A percentile compares a stretch with the other conserved stretches of the same genome.
Conservation (phyloP, 2,797 vertebrate species). For the Urophycis tenuis region DNA sequence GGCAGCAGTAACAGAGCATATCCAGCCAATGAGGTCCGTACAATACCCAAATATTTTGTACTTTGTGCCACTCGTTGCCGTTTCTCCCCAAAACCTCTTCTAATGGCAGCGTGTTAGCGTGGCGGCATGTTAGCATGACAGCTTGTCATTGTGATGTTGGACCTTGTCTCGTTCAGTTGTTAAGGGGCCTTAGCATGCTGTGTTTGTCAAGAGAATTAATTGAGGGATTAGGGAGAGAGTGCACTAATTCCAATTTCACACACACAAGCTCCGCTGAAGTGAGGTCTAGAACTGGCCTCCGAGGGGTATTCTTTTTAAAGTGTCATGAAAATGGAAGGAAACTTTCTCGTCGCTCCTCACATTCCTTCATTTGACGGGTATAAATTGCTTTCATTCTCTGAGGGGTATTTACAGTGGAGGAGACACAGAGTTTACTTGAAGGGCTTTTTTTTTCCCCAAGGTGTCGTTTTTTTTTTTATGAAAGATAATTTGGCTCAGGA, state of each 20-base stretch:
- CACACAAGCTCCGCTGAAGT: slow-evolving; percentile 43
- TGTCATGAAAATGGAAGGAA: background rate
- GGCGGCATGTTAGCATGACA: background rate
- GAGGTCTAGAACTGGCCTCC: slow-evolving; percentile 40
- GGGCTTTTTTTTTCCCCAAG: no score
- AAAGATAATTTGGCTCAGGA: background rate
- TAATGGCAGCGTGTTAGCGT: background rate
- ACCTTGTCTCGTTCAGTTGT: slow-evolving; percentile 34
- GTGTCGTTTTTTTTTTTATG: background rate
- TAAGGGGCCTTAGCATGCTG: slow-evolving; percentile 43
- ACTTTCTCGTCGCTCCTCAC: background rate
- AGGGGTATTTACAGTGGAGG: background rate
- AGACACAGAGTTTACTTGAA: background rate
- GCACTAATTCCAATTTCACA: slow-evolving; percentile 56
- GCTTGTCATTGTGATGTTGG: background rate
- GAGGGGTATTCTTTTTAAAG: slow-evolving; percentile 17
- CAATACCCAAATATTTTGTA: no score
- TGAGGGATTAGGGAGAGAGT: slow-evolving; percentile 48
- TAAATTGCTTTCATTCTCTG: background rate
- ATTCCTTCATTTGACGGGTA: background rate
- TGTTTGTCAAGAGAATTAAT: slow-evolving; percentile 40
- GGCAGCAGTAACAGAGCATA: no score
- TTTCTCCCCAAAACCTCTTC: no score
- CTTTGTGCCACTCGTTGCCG: no score
- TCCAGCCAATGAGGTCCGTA: no score